Percentiles rank a stretch among this genome's conserved stretches.
phyloP scores from a whole-genome alignment of 2,113 vertebrate species.

The Neolamprologus longior region DNA sequence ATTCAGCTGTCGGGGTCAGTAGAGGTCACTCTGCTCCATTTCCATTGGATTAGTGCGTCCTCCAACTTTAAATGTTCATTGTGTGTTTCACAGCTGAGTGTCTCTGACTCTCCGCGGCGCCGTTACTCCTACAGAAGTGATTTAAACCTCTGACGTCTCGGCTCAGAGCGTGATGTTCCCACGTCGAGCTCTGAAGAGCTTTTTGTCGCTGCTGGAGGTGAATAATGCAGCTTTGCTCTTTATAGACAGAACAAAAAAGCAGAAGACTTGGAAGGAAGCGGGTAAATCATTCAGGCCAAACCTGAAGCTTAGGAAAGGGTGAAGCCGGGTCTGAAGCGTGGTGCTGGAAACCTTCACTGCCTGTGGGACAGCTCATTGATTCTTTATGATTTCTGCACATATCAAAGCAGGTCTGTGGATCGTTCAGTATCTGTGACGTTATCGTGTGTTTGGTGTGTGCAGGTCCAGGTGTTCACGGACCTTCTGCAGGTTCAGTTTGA shows the following conservation, averaged over 20 bases:
- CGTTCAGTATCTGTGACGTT: not conserved
- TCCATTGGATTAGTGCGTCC: not conserved
- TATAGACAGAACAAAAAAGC: not conserved
- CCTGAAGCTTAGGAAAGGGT: not conserved
- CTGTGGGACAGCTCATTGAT: not conserved
- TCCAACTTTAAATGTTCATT: not conserved
- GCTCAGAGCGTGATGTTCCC: not conserved
- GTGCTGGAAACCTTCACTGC: not conserved
- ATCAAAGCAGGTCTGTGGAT: not conserved
- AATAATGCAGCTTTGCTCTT: not conserved
- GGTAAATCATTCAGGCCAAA: rapidly evolving
- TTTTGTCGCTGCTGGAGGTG: rapidly evolving
- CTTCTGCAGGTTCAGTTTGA: not conserved
- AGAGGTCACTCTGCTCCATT: not conserved
- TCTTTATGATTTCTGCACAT: not conserved
- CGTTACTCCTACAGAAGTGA: rapidly evolving
- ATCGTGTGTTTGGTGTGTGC: not conserved
- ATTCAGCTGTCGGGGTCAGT: not conserved
- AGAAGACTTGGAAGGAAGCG: not conserved
- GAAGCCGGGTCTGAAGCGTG: not conserved
- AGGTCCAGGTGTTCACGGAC: not conserved
- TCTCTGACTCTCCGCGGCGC: rapidly evolving
- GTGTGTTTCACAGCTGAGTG: not conserved
- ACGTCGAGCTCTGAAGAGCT: not conserved
- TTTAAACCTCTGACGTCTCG: not conserved